A percentile compares a stretch with the other conserved stretches of the same genome.
These are phyloP conservation scores for Myrmecobius fasciatus DNA, from an alignment of 2,113 vertebrate species.

Conservation along the genomic window DNA sequence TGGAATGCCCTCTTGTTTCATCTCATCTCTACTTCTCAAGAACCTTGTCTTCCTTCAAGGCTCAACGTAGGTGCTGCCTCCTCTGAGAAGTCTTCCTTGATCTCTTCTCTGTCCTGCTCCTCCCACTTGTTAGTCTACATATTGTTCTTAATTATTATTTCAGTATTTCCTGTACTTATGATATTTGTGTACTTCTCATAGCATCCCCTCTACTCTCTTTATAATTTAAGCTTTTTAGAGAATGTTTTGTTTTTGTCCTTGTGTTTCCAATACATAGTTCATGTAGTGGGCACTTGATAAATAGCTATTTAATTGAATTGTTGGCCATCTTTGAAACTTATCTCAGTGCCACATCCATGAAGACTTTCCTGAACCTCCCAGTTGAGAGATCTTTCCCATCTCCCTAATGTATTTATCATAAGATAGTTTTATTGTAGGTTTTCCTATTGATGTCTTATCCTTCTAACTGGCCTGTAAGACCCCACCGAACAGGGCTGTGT, in stretches of 20 bases:
- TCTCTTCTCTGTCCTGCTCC: background rate
- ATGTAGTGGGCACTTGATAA: background rate
- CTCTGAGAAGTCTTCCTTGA: background rate
- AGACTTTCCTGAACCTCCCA: background rate
- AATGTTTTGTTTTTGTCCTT: background rate
- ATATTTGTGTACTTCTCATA: background rate
- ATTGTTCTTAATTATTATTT: background rate
- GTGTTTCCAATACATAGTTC: background rate
- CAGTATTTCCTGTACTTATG: background rate
- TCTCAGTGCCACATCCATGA: background rate
- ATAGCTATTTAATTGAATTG: background rate
- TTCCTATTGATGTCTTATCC: background rate
- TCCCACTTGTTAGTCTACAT: background rate
- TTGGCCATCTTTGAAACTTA: background rate
- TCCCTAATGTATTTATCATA: background rate
- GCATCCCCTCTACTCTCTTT: no score
- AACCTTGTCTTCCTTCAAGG: background rate
- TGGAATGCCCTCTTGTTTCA: background rate
- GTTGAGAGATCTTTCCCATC: background rate
- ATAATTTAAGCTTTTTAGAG: no score
- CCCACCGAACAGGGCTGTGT: background rate
- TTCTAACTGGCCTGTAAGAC: background rate
- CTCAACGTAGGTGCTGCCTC: background rate
- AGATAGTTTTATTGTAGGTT: background rate
- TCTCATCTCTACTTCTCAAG: background rate